A percentile compares a stretch with the other conserved stretches of the same genome.
phyloP scores from a whole-genome alignment of 2,888 invertebrate species.

The Eucriotettix oculatus region DNA sequence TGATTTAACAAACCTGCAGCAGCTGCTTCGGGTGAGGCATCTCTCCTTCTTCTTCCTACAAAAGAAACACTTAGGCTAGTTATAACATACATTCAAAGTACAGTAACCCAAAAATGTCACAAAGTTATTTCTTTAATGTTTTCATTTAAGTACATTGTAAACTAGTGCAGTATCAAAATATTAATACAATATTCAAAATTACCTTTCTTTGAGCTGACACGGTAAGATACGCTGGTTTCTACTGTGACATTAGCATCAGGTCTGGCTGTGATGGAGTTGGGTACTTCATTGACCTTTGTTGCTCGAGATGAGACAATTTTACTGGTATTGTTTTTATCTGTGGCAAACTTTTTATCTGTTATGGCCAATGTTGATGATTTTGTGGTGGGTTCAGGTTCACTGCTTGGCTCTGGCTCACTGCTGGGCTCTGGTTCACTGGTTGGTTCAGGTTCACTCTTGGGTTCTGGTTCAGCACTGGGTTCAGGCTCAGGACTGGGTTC shows the following conservation, averaged over 20 bases:
- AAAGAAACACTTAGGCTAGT: too few relatives aligned
- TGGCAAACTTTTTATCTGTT: too few relatives aligned
- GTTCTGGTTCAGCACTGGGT: slow-evolving; percentile 17
- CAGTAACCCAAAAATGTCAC: too few relatives aligned
- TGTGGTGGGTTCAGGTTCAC: slow-evolving; percentile 25
- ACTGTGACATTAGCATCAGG: slow-evolving; percentile 41
- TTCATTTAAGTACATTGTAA: not conserved
- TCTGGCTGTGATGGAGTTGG: slow-evolving; percentile 26
- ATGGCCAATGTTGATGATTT: slow-evolving; percentile 22
- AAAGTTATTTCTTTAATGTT: too few relatives aligned
- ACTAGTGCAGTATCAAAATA: not conserved
- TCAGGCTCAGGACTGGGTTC: slow-evolving; percentile 19
- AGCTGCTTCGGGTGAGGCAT: too few relatives aligned
- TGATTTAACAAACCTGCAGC: too few relatives aligned
- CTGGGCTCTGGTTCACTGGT: slow-evolving; percentile 23
- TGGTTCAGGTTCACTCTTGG: slow-evolving; percentile 19
- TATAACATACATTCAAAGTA: too few relatives aligned
- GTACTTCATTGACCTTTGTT: slow-evolving; percentile 19
- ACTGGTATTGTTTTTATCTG: too few relatives aligned
- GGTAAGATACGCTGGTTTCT: slow-evolving; percentile 63
- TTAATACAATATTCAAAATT: slow-evolving; percentile 6
- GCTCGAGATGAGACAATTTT: slow-evolving; percentile 11
- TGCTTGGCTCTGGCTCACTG: slow-evolving; percentile 26
- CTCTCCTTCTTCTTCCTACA: too few relatives aligned
- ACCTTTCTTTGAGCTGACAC: slow-evolving; percentile 50